These are phyloP conservation scores for Luscinia megarhynchos DNA, from an alignment of 2,797 vertebrate species.

Conservation along the genomic window DNA sequence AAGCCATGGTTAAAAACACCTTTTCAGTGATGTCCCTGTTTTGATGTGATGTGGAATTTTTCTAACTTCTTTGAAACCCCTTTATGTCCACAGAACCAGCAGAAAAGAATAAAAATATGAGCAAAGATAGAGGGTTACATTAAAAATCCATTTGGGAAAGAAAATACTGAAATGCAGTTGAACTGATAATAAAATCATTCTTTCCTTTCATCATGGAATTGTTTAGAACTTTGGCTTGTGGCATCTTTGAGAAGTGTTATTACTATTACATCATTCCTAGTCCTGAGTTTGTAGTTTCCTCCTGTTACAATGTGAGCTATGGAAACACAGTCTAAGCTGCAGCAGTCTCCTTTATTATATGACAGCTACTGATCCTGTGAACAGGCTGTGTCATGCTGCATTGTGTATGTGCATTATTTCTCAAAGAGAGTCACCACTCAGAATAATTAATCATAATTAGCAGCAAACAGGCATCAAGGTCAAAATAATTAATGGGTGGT, in stretches of 20 bases:
- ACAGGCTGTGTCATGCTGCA: neutral
- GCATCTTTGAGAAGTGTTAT: neutral
- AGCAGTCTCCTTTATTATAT: neutral
- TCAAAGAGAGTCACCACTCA: neutral
- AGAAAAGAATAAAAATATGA: neutral
- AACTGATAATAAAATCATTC: neutral
- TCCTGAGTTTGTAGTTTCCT: neutral
- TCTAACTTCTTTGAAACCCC: neutral
- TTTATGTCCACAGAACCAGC: neutral
- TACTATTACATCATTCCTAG: neutral
- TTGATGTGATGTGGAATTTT: neutral
- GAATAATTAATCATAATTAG: conserved; percentile 35
- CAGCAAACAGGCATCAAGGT: neutral
- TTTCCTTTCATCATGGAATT: neutral
- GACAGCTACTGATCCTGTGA: neutral
- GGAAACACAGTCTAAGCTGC: neutral
- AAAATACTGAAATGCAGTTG: neutral
- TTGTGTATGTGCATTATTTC: neutral
- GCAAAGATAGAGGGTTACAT: neutral
- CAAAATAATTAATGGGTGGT: neutral
- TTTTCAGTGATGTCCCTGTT: neutral
- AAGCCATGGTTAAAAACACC: neutral
- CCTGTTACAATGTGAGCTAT: neutral
- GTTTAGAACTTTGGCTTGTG: neutral
- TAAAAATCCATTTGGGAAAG: neutral